These are phyloP conservation scores for Drosophila histrio DNA, from an alignment of 2,888 invertebrate species.

Conservation along the genomic window DNA sequence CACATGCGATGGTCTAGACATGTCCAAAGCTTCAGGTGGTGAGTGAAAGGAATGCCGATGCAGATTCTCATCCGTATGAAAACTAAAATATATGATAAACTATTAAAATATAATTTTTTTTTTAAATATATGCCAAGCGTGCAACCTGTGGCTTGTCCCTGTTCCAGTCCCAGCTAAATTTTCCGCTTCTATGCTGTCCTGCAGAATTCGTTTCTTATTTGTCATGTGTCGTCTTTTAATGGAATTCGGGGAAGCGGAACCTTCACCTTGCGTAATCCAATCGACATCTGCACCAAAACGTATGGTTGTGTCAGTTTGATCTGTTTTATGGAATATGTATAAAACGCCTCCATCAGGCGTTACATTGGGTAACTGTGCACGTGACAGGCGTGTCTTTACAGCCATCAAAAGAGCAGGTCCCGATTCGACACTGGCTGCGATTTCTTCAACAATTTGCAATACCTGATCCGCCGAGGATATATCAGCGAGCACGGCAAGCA, in stretches of 20 bases:
- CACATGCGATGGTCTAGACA: conserved; percentile 49
- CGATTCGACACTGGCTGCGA: conserved; percentile 84
- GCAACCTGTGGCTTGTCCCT: conserved; percentile 29
- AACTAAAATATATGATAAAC: conserved; percentile 23
- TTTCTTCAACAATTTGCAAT: conserved; percentile 87
- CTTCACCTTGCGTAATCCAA: conserved; percentile 89
- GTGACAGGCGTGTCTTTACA: conserved; percentile 89
- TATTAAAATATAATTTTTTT: background rate
- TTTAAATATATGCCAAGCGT: too few relatives aligned
- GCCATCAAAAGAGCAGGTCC: conserved; percentile 87
- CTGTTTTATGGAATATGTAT: conserved; percentile 86
- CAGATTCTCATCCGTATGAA: conserved; percentile 45
- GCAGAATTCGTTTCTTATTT: conserved; percentile 21
- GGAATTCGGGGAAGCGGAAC: conserved; percentile 86
- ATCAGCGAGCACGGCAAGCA: conserved; percentile 91
- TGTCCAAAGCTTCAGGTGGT: conserved; percentile 66
- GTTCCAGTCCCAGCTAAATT: background rate
- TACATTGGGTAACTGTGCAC: conserved; percentile 90
- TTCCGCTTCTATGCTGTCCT: conserved; percentile 28
- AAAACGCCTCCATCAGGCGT: conserved; percentile 90
- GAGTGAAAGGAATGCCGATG: conserved; percentile 70
- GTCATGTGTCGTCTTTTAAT: conserved; percentile 73
- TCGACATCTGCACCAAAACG: conserved; percentile 89
- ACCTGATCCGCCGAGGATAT: conserved; percentile 88
- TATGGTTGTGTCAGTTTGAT: conserved; percentile 32